Conservation (phyloP, 2,888 invertebrate species). For the Synergus itoensis region DNA sequence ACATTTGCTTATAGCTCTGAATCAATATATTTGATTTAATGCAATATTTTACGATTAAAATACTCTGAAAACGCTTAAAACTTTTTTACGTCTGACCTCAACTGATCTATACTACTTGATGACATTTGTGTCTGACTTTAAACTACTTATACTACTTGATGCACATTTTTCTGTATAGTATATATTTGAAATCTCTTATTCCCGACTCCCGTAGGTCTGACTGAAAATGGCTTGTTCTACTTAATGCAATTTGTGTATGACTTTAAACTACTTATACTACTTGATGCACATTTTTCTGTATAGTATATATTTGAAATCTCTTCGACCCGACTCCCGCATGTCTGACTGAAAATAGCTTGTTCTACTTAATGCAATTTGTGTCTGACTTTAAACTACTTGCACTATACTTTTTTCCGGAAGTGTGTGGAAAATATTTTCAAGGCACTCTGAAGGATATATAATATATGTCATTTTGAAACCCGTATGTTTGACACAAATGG, state of each 20-base stretch:
- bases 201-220: background rate
- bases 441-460: too few species aligned
- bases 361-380: background rate
- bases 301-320: too few species aligned
- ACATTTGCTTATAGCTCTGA: background rate
- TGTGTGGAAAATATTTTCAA: too few species aligned
- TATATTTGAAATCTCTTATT: too few species aligned
- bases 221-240: background rate
- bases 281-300: too few species aligned
- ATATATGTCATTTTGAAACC: too few species aligned
- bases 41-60: background rate
- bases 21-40: background rate
- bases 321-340: too few species aligned
- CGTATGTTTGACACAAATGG: background rate
- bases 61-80: too few species aligned
- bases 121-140: background rate
- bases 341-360: background rate
- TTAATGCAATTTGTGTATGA: background rate
- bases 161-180: too few species aligned
- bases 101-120: background rate
- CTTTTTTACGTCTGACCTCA: too few species aligned
- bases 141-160: too few species aligned
- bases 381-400: background rate
- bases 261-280: background rate
- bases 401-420: background rate